Base-by-base conservation (phyloP, 1,140 invertebrate species). In the Hycleus cichorii region DNA sequence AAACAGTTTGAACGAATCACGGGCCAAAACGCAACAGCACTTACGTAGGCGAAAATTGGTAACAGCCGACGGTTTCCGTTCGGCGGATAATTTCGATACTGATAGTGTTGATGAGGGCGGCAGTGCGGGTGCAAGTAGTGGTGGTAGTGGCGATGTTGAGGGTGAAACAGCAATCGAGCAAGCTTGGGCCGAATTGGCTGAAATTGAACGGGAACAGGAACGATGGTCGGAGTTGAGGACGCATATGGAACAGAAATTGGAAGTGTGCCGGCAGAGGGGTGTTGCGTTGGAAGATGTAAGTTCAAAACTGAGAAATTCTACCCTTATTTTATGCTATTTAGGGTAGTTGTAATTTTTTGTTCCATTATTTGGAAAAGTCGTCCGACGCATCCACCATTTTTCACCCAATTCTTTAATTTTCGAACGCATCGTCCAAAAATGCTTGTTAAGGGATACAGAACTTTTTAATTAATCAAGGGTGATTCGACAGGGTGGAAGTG, bases 161-260 rank as follows among this genome's bases (percentile, higher is more conserved):
- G 67, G 60, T 6, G 71, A 72, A 48, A 47, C 58, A 1, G 69
- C 88, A 0, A 82, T 93, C 9, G 87, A 88, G 64, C 87, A 90
- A 69, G 90, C 91, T 10, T 90, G 88, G 83, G 82, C 85, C 0
- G 90, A 93, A 70, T 74, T 94, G 18, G 86, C 87, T 24, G 88
- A 88, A 47, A 86, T 95, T 18, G 89, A 91, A 74, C 82, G 86
- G 46, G 91, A 95, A 72, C 89, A 92, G 69, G 85, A 92, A 62
- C 79, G 87, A 43, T 91, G 88, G 64, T 80, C 89, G 44, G 80
- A 85, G 51, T 79, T 92, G 63, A 77, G 90, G 12, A 82, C 82
- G 12, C 80, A 83, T 7, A 85, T 90, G 5, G 87, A 93, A 72
- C 81, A 84, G 44, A 89, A 94, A 67, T 76, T 95, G 43, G 88